A percentile compares a stretch with the other conserved stretches of the same genome.
Evolutionary conservation across 2,888 invertebrate species (phyloP).

Genomic region (Coecobrya sp.): DNA sequence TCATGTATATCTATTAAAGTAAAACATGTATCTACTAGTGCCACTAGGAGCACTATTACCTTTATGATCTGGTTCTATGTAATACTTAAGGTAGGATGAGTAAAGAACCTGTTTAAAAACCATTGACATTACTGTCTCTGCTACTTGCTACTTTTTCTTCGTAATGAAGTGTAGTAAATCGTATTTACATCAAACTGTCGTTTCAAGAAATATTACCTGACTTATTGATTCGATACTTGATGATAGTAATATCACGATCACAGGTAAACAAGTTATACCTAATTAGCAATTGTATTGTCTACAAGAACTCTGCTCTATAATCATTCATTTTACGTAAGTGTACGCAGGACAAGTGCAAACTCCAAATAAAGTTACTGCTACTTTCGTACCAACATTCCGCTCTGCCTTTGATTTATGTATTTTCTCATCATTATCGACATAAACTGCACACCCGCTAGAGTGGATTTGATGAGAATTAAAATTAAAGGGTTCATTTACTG

Average conservation of each 20-base stretch:
- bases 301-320: not conserved
- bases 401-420: slow-evolving; percentile 53
- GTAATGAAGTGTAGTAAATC: slow-evolving; percentile 48
- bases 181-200: slow-evolving; percentile 53
- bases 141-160: slow-evolving; percentile 29
- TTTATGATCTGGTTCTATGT: not conserved
- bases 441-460: slow-evolving; percentile 41
- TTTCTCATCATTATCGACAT: slow-evolving; percentile 65
- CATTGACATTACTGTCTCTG: slow-evolving; percentile 12
- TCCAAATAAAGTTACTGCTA: not conserved
- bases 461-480: slow-evolving; percentile 23
- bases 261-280: slow-evolving; percentile 54
- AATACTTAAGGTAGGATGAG: slow-evolving; percentile 13
- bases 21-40: slow-evolving; percentile 2
- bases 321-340: slow-evolving; percentile 4
- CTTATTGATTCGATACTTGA: slow-evolving; percentile 15
- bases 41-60: not conserved
- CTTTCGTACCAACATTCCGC: not conserved
- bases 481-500: slow-evolving; percentile 51
- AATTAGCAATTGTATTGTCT: slow-evolving; percentile 43
- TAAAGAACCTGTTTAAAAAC: slow-evolving; percentile 56
- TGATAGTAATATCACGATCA: not conserved
- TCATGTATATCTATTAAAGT: not conserved
- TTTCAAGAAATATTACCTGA: slow-evolving; percentile 54
- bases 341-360: not conserved